Conservation (phyloP, 2,113 vertebrate species). For the Antechinus flavipes region DNA sequence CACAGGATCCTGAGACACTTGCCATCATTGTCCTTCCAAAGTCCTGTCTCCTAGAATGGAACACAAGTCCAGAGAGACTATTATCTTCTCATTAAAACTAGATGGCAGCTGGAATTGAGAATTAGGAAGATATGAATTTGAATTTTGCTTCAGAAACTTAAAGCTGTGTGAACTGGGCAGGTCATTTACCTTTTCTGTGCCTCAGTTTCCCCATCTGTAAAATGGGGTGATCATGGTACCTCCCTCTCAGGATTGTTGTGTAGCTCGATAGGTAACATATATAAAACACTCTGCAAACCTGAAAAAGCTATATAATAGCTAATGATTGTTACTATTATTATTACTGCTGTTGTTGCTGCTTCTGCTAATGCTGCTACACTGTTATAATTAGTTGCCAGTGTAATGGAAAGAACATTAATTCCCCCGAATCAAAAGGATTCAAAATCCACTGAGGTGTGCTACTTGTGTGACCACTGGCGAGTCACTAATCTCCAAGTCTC, state of each 20-base stretch:
- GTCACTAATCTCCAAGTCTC: neutral
- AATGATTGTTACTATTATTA: neutral
- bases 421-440: neutral
- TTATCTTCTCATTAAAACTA: neutral
- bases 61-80: neutral
- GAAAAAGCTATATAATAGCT: neutral
- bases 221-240: neutral
- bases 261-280: neutral
- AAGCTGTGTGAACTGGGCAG: neutral
- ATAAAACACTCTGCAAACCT: fast-evolving
- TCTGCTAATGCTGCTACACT: neutral
- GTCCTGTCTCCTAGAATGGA: neutral
- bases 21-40: neutral
- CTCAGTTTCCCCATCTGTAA: neutral
- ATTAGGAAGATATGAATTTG: neutral
- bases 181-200: neutral
- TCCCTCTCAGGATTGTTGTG: neutral
- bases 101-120: neutral
- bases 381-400: neutral
- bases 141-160: neutral
- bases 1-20: neutral
- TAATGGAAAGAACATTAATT: neutral
- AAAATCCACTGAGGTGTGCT: neutral
- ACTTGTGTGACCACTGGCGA: neutral
- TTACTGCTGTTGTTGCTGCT: neutral